Conservation (phyloP, 2,797 vertebrate species). For the Mallotus villosus region DNA sequence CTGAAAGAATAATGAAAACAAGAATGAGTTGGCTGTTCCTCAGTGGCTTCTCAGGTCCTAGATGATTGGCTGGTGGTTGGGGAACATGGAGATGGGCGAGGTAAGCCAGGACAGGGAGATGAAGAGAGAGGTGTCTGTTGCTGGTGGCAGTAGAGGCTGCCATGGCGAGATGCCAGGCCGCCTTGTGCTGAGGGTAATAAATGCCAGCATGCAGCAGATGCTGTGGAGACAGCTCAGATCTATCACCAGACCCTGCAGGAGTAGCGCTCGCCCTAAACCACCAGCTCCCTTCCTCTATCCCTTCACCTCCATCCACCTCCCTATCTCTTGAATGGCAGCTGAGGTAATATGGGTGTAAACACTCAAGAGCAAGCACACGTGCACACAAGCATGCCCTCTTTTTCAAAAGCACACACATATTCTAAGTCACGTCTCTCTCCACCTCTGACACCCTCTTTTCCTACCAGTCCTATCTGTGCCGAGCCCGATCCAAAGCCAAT, state of each 20-base stretch:
- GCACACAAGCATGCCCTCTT: background rate
- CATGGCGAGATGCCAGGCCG: conserved; percentile 55
- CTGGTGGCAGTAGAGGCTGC: conserved; percentile 25
- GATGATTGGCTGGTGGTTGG: no score
- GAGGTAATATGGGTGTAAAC: background rate
- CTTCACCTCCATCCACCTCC: background rate
- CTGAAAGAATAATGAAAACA: no score
- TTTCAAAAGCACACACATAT: background rate
- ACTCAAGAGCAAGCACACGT: background rate
- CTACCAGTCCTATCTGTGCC: background rate
- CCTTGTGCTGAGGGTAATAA: conserved; percentile 58
- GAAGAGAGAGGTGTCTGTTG: background rate
- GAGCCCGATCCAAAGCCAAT: background rate
- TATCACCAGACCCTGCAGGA: conserved; percentile 55
- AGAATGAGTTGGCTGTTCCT: no score
- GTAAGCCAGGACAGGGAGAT: background rate
- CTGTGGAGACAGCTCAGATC: conserved; percentile 64
- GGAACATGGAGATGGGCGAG: no score
- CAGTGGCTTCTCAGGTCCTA: no score
- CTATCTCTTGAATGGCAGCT: conserved; percentile 22
- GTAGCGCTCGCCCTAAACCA: conserved; percentile 26
- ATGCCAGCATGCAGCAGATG: conserved; percentile 72
- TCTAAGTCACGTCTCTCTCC: no score
- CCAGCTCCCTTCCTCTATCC: conserved; percentile 6
- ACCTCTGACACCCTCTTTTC: background rate